Percentiles rank a stretch among this genome's conserved stretches.
These are phyloP conservation scores for Andrena haemorrhoa DNA, from an alignment of 2,888 invertebrate species.

Conservation along the genomic window DNA sequence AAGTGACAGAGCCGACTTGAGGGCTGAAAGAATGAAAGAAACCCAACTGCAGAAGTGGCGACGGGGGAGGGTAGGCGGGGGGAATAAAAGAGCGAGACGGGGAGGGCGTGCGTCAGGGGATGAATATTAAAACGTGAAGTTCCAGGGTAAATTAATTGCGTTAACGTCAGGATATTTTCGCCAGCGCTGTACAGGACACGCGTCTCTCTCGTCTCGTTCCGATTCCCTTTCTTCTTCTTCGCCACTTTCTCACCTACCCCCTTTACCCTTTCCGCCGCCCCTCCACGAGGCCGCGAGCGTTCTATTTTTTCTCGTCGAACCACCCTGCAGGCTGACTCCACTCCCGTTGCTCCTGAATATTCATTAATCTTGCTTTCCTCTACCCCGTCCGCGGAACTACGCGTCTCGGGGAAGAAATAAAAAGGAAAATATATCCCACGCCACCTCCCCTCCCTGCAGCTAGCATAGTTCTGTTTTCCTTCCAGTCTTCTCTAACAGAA, in stretches of 20 bases:
- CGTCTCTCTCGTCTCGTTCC: constrained; percentile 29
- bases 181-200: constrained; percentile 38
- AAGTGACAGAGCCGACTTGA: constrained; percentile 2
- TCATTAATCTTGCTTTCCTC: constrained; percentile 76
- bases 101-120: constrained; percentile 65
- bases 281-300: constrained; percentile 1
- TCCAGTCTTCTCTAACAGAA: neutral
- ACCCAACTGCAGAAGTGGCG: neutral
- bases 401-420: constrained; percentile 66
- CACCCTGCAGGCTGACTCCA: constrained; percentile 67
- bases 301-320: constrained; percentile 63
- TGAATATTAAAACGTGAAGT: constrained; percentile 82
- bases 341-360: constrained; percentile 75
- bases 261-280: constrained; percentile 27
- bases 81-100: constrained; percentile 5
- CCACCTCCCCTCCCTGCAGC: constrained; percentile 24
- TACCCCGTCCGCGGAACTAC: constrained; percentile 64
- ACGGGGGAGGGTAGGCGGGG: neutral
- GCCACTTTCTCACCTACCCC: constrained; percentile 31
- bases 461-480: neutral
- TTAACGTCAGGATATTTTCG: constrained; percentile 80
- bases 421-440: constrained; percentile 65
- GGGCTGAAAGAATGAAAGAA: constrained; percentile 21
- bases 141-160: constrained; percentile 80
- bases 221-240: constrained; percentile 20